A percentile compares a stretch with the other conserved stretches of the same genome.
These are phyloP conservation scores for Sinelater perroti DNA, from an alignment of 2,888 invertebrate species.

Conservation along the genomic window DNA sequence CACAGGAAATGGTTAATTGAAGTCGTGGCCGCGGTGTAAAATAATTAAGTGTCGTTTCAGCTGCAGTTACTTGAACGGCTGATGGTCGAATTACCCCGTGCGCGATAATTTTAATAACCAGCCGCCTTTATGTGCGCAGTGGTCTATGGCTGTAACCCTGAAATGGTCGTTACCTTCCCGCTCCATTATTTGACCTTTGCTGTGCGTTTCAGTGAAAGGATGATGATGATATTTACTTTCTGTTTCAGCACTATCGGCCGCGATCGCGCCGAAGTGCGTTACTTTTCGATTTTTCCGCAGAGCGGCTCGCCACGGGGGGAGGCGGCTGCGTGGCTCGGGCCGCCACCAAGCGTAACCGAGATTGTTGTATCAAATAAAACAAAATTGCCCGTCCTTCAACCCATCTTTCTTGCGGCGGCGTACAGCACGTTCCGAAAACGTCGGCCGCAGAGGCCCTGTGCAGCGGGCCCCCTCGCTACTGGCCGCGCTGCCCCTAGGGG, in stretches of 20 bases:
- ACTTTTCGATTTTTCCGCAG: not conserved
- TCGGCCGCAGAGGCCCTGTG: slow-evolving; percentile 47
- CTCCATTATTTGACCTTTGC: slow-evolving; percentile 55
- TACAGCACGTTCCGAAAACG: slow-evolving; percentile 48
- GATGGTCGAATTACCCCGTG: slow-evolving; percentile 18
- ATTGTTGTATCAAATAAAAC: slow-evolving; percentile 44
- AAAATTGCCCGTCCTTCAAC: slow-evolving; percentile 50
- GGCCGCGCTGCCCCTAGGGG: not conserved
- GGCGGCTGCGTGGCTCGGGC: not conserved
- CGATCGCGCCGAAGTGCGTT: not conserved
- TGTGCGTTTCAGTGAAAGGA: slow-evolving; percentile 41
- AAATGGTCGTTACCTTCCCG: slow-evolving; percentile 58
- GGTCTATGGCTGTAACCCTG: slow-evolving; percentile 50
- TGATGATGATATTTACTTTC: slow-evolving; percentile 42
- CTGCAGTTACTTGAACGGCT: not conserved
- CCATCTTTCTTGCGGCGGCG: slow-evolving; percentile 41
- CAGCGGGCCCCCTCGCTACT: not conserved
- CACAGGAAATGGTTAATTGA: slow-evolving; percentile 7
- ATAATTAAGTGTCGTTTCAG: slow-evolving; percentile 5
- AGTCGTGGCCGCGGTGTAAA: not conserved
- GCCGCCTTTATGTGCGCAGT: slow-evolving; percentile 30
- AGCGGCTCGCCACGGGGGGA: not conserved
- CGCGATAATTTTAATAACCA: slow-evolving; percentile 32
- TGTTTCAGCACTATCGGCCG: slow-evolving; percentile 33
- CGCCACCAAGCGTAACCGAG: slow-evolving; percentile 33